These are phyloP conservation scores for Serilophus lunatus DNA, from an alignment of 2,113 vertebrate species.

Conservation along the genomic window DNA sequence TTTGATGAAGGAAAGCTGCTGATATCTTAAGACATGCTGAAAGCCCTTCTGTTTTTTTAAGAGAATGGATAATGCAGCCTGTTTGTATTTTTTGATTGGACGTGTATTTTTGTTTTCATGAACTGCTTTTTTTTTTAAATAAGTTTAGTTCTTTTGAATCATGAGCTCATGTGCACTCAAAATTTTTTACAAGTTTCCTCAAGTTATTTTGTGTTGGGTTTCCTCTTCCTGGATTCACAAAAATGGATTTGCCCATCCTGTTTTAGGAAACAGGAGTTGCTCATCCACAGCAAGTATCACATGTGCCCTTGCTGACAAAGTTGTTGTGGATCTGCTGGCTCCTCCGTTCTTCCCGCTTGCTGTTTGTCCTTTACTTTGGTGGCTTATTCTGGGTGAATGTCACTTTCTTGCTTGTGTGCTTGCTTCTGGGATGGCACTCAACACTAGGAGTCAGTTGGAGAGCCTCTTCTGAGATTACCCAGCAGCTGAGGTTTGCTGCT, in stretches of 20 bases:
- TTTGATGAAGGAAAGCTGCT: slow-evolving; percentile 64
- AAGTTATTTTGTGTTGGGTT: neutral
- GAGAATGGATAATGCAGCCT: slow-evolving; percentile 43
- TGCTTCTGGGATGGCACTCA: neutral
- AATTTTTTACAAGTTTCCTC: neutral
- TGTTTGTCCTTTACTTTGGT: neutral
- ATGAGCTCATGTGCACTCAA: neutral
- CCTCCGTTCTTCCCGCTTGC: fast-evolving
- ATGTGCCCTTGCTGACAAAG: neutral
- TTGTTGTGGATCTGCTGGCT: neutral
- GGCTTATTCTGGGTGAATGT: neutral
- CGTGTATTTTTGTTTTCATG: neutral
- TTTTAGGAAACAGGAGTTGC: neutral
- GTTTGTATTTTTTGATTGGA: neutral
- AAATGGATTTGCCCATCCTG: neutral
- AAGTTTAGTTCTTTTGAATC: neutral
- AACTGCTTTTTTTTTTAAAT: neutral
- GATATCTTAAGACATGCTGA: slow-evolving; percentile 43
- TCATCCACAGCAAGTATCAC: neutral
- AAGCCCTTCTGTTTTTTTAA: slow-evolving; percentile 64
- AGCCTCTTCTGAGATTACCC: neutral
- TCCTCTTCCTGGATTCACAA: neutral
- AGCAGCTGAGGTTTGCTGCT: fast-evolving
- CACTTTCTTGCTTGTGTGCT: neutral
- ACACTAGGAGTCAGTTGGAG: fast-evolving